A percentile compares a stretch with the other conserved stretches of the same genome.
phyloP scores from a whole-genome alignment of 1,140 invertebrate genomes.

The Drosophila asahinai region DNA sequence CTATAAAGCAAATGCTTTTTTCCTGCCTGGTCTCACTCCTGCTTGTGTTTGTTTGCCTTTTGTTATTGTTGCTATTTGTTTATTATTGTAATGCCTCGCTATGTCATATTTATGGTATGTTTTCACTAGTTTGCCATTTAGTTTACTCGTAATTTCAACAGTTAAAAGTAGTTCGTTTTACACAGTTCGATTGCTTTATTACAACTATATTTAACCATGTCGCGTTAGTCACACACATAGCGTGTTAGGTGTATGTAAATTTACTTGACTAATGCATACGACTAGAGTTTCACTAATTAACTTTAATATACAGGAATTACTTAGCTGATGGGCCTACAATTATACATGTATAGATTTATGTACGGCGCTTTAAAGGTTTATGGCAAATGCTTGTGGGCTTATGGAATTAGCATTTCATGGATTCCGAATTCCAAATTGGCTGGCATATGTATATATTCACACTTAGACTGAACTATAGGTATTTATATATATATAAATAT shows the following conservation, averaged over 20 bases:
- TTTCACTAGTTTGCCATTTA: constrained; percentile 53
- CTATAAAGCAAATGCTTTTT: constrained; percentile 32
- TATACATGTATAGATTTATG: constrained; percentile 39
- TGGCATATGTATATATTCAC: constrained; percentile 61
- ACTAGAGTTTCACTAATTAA: constrained; percentile 63
- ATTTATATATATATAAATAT: constrained; percentile 8
- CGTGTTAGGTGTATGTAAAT: constrained; percentile 4
- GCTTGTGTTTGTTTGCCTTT: constrained; percentile 6
- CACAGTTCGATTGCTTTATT: constrained; percentile 73
- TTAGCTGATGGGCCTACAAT: constrained; percentile 56
- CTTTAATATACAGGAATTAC: constrained; percentile 73
- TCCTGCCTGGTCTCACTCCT: not conserved
- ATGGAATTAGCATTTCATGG: constrained; percentile 48
- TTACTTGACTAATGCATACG: constrained; percentile 45
- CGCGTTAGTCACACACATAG: constrained; percentile 22
- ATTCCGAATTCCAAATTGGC: constrained; percentile 58
- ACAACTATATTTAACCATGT: constrained; percentile 57
- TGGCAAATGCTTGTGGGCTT: constrained; percentile 50
- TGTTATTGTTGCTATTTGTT: constrained; percentile 48
- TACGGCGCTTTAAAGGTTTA: constrained; percentile 35
- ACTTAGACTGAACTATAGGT: constrained; percentile 31
- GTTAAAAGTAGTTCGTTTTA: constrained; percentile 70
- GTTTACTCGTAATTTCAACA: constrained; percentile 50
- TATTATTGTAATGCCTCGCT: constrained; percentile 60
- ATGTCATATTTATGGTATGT: constrained; percentile 52